Base-by-base conservation (phyloP, 1,140 invertebrate species). In the Neomicropteryx cornuta region DNA sequence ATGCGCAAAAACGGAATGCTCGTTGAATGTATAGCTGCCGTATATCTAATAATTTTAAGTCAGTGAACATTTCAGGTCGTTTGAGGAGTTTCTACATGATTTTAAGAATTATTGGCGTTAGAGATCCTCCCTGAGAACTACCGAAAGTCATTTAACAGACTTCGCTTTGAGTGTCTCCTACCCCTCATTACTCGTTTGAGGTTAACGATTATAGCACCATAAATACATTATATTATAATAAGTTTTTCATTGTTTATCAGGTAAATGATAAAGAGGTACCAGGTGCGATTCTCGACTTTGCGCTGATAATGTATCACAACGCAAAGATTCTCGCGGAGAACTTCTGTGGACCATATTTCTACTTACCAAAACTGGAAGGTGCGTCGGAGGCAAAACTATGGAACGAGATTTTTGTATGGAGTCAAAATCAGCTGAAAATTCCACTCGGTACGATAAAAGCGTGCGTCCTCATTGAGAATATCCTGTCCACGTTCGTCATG, bases 321-420 rank as follows among this genome's bases (percentile, higher is more conserved):
- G 78, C 63, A 1, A 53, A 55, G 33, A 60, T 55, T 30, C 56
- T 79, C 1, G 46, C 65, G 39, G 57, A 71, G 38, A 62, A 62
- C 1, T 66, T 68, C 41, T 68, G 64, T 45, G 80, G 80, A 2
- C 79, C 79, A 18, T 69, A 60, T 34, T 79, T 80, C 44, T 83
- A 83, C 51, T 53, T 83, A 16, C 77, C 79, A 0, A 83, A 84
- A 57, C 37, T 84, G 5, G 77, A 84, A 61, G 68, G 71, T 18
- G 64, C 71, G 11, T 52, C 59, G 0, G 80, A 84, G 60, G 79
- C 80, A 2, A 56, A 60, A 47, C 51, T 81, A 24, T 82, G 80
- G 81, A 77, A 82, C 50, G 70, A 79, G n/a, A 77, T 84, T 43
- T 83, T 84, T 51, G 55, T 67, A n/a, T 81, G 76, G 74, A 60